Evolutionary conservation across 1,140 invertebrate species (phyloP).

Genomic region (Drosophila saltans): DNA sequence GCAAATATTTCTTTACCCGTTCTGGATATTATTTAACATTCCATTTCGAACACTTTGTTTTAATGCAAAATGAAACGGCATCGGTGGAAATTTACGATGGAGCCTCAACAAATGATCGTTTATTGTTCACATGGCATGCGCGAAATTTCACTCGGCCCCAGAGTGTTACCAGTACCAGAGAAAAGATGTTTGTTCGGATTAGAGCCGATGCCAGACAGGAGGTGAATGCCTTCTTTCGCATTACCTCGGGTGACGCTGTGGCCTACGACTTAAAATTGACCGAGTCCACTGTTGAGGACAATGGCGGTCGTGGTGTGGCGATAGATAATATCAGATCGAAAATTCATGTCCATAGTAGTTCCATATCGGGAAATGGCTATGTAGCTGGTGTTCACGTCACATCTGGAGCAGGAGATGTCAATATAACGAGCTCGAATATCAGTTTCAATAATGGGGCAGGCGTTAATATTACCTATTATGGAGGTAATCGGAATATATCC

Average conservation of each 20-base stretch:
- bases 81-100: conserved; percentile 92
- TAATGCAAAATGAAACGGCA: conserved; percentile 89
- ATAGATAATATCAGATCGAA: conserved; percentile 93
- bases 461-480: conserved; percentile 95
- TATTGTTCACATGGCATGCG: conserved; percentile 88
- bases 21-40: conserved; percentile 92
- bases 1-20: conserved; percentile 90
- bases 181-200: conserved; percentile 91
- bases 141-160: conserved; percentile 93
- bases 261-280: conserved; percentile 94
- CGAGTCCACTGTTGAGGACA: conserved; percentile 92
- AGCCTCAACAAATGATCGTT: conserved; percentile 86
- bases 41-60: conserved; percentile 91
- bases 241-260: conserved; percentile 91
- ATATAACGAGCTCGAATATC: conserved; percentile 95
- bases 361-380: conserved; percentile 94
- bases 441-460: conserved; percentile 96
- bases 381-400: conserved; percentile 94
- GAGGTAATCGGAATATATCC: conserved; percentile 95
- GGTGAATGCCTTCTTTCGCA: conserved; percentile 89
- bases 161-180: conserved; percentile 90
- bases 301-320: conserved; percentile 95
- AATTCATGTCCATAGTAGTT: conserved; percentile 90
- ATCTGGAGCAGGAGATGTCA: conserved; percentile 94
- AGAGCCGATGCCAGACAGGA: conserved; percentile 87